Evolutionary conservation across 2,888 invertebrate species (phyloP).

Genomic region (Germaria angustata): DNA sequence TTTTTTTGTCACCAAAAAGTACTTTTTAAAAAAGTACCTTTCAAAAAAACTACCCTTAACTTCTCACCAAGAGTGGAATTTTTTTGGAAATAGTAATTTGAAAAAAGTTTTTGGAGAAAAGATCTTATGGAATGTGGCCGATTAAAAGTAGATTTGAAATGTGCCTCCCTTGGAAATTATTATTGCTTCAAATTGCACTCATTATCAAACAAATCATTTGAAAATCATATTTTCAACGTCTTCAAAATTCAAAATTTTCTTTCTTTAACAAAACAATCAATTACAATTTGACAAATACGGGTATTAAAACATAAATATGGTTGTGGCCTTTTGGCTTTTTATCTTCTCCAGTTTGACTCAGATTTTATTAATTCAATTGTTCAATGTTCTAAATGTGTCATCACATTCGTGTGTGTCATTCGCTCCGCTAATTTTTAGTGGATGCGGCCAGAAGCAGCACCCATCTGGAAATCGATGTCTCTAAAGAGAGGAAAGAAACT

Average conservation of each 20-base stretch:
- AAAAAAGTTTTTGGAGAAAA: too few relatives aligned
- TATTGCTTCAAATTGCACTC: too few relatives aligned
- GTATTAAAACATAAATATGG: background rate
- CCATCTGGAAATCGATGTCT: constrained; percentile 44
- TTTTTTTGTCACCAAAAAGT: too few relatives aligned
- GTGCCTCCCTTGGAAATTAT: too few relatives aligned
- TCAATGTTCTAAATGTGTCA: constrained; percentile 39
- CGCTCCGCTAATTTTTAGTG: background rate
- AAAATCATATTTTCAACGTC: background rate
- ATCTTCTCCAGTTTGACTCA: constrained; percentile 48
- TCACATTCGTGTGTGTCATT: background rate
- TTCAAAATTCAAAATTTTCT: background rate
- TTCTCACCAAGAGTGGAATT: too few relatives aligned
- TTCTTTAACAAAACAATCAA: background rate
- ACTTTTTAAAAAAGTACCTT: too few relatives aligned
- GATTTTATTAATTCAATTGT: background rate
- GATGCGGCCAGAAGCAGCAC: constrained; percentile 13
- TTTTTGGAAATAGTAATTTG: too few relatives aligned
- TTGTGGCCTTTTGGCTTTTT: constrained; percentile 22
- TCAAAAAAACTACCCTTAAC: too few relatives aligned
- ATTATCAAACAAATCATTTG: too few relatives aligned
- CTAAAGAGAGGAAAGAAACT: constrained; percentile 6
- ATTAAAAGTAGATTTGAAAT: too few relatives aligned
- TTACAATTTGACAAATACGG: constrained; percentile 32
- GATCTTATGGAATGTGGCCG: too few relatives aligned